Base-by-base conservation (phyloP, 2,797 vertebrate genomes). In the Schizothorax lantsangensis region DNA sequence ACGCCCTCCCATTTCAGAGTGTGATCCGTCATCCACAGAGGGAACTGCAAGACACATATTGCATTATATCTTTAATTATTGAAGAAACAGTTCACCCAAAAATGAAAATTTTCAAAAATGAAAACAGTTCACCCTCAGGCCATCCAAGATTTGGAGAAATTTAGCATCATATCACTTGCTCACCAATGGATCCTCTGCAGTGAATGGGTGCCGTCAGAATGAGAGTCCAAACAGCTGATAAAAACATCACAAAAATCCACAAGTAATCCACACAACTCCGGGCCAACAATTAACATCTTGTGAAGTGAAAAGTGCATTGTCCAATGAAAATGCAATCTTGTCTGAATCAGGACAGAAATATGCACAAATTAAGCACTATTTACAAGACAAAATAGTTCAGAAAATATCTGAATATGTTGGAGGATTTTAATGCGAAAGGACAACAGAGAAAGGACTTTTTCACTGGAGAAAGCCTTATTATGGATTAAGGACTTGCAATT, bases 1-100 rank as follows among this genome's bases (percentile, higher is more conserved):
- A 99, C 97, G 0, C 96, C 97, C 89, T 99, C 98, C 98, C 98
- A 99, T 93, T 98, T 99, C 89, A 99, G 52, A 0, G 96, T 96
- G 93, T 99, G 98, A 92, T 91, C 95, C 10, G 96, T 99, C 90
- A 93, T 93, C 93, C 97, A 98, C 0, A 99, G 5, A 30, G 98
- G 98, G 88, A 99, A 98, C 98, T 99, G 90, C 30, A 49, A 64
- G 43, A 75, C 15, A 72, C 14, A 54, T 49, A 5, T 3, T 9
- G 0, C 9, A 54, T 54, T 33, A 30, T 9, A 38, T n/a, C 3
- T 49, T 26, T 17, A 38, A 14, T 73, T 62, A 45, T 33, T 1
- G 54, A 38, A 11, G 19, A 36, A 2, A 19, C 15, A 33, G 15
- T 75, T 12, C 19, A 64, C 21, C 47, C 59, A 88, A 30, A 15